Evolutionary conservation across 2,797 vertebrate genomes (phyloP).

Genomic region (Caiman crocodilus): DNA sequence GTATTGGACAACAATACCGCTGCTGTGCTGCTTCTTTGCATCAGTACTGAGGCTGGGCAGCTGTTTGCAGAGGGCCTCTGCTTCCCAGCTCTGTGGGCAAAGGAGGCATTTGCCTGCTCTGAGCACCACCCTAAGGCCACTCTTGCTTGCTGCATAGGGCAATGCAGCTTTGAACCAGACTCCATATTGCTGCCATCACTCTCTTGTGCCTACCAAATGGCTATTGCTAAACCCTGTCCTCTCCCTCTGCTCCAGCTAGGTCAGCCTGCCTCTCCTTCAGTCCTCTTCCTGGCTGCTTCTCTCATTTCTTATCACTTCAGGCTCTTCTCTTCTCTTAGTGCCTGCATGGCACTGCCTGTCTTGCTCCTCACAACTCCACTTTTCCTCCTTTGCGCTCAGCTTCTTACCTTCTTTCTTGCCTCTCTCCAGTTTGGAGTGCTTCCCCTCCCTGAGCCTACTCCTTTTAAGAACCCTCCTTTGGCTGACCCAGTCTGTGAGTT

Average conservation of each 20-base stretch:
- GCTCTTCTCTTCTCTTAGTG: not conserved
- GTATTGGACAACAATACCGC: too few species aligned
- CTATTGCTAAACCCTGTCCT: not conserved
- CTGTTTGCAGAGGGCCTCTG: not conserved
- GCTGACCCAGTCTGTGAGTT: not conserved
- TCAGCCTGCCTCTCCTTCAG: not conserved
- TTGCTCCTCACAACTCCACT: not conserved
- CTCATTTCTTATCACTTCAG: rapidly evolving
- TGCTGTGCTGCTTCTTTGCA: not conserved
- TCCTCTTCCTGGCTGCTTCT: not conserved
- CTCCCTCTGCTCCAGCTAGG: not conserved
- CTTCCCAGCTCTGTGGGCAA: not conserved
- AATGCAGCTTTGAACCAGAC: not conserved
- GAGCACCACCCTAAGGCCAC: not conserved
- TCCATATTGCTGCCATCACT: too few species aligned
- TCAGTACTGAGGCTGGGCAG: rapidly evolving
- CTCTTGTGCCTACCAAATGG: too few species aligned
- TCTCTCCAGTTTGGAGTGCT: not conserved
- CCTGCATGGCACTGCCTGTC: not conserved
- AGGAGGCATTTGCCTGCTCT: not conserved
- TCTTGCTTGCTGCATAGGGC: not conserved
- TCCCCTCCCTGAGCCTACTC: not conserved
- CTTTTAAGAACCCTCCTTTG: not conserved
- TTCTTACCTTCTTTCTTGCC: not conserved
- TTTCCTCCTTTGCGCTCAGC: not conserved